phyloP scores from a whole-genome alignment of 2,113 vertebrate species.

The Cheirogaleus medius region DNA sequence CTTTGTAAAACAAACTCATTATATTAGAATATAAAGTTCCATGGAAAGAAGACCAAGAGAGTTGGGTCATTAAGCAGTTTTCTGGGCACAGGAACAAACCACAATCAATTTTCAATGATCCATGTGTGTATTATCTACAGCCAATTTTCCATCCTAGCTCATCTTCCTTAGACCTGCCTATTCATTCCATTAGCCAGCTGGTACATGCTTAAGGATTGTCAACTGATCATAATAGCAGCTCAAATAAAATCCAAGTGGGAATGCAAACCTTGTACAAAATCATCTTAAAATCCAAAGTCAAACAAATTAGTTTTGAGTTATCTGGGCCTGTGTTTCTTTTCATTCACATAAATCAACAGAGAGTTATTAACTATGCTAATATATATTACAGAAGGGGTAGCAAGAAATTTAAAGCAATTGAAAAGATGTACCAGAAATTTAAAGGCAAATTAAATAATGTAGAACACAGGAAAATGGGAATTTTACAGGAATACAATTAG shows the following conservation, averaged over 20 bases:
- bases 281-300: slow-evolving; percentile 38
- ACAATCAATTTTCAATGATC: slow-evolving; percentile 27
- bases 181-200: slow-evolving; percentile 53
- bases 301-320: slow-evolving; percentile 50
- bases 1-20: slow-evolving; percentile 41
- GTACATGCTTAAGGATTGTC: slow-evolving; percentile 40
- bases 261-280: slow-evolving; percentile 48
- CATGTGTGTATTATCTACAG: not conserved
- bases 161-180: not conserved
- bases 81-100: slow-evolving; percentile 32
- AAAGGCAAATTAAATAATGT: slow-evolving; percentile 1
- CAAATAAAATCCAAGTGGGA: slow-evolving; percentile 44
- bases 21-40: not conserved
- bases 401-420: not conserved
- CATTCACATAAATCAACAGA: not conserved
- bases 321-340: slow-evolving; percentile 35
- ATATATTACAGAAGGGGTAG: not conserved
- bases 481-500: slow-evolving; percentile 28
- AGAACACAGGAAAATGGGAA: not conserved
- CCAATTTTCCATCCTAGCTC: not conserved
- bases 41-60: not conserved
- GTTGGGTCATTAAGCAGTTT: not conserved
- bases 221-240: slow-evolving; percentile 38
- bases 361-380: not conserved
- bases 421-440: not conserved